Base-by-base conservation (phyloP, 2,888 invertebrate species). In the Ectemnius continuus region DNA sequence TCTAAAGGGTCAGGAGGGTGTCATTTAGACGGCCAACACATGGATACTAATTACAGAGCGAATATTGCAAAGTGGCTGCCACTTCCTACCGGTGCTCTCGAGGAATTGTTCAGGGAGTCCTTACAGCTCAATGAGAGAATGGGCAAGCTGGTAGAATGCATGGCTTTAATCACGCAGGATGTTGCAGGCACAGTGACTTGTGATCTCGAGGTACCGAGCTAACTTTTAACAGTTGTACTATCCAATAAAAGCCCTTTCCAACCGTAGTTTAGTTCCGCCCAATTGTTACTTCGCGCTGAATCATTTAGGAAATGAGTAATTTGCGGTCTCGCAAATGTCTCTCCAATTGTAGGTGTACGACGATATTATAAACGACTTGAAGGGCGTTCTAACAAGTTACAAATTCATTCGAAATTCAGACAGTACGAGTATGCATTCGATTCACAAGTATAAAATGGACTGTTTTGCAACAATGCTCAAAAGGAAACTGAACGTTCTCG, bases 41-140 rank as follows among this genome's bases (percentile, higher is more conserved):
- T 83, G 82, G 82, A 83, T 81, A 85, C 70, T 73, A 88, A 88
- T 87, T 89, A 88, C 77, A 87, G 88, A 73, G 81, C 83, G 20
- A 89, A 88, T 63, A 84, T 89, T 69, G 73, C 83, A 57, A 89
- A 89, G 80, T 89, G 89, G 89, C 68, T 89, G 60, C 87, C 89
- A 6, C 76, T 76, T 61, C 78, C 82, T 13, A 71, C 78, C 8
- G 64, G 73, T 6, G 47, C 47, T n/a, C 81, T 88, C 20, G 86
- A 87, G 74, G 84, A 85, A 83, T 89, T 84, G 85, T 86, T 88
- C 59, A 36, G 60, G 36, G 82, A 88, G 16, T 84, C 83, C 59
- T 75, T 82, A 20, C 59, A 71, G 48, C 75, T 89, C 26, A 76
- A 74, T 61, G 80, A 84, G 61, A 82, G 76, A 66, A 88, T 85